Evolutionary conservation across 2,113 vertebrate genomes (phyloP).

Genomic region (Nibea coibor): DNA sequence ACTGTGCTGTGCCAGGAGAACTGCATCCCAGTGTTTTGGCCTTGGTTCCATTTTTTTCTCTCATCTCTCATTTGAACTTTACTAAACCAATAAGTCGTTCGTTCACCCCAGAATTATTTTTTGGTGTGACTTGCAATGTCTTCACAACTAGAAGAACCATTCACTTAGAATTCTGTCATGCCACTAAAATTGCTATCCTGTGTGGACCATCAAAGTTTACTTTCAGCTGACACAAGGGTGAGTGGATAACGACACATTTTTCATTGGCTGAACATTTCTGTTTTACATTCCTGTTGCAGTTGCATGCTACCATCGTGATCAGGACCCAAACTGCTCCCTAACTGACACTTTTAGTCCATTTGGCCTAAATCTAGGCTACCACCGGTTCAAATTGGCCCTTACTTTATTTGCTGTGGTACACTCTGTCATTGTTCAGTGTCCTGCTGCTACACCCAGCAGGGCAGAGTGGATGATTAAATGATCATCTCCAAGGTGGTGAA

Average conservation of each 20-base stretch:
- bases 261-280: constrained; percentile 1
- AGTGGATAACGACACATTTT: background rate
- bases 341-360: constrained; percentile 38
- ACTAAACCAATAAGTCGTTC: constrained; percentile 18
- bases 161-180: constrained; percentile 10
- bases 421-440: constrained; percentile 52
- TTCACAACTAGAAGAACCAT: background rate
- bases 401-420: constrained; percentile 25
- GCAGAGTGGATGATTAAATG: constrained; percentile 69
- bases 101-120: background rate
- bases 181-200: background rate
- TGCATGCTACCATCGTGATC: background rate
- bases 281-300: background rate
- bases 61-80: constrained; percentile 33
- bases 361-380: constrained; percentile 24
- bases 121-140: too few relatives aligned
- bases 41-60: background rate
- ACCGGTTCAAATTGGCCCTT: constrained; percentile 32
- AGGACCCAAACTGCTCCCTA: constrained; percentile 9
- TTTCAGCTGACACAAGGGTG: background rate
- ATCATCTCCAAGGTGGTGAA: constrained; percentile 61
- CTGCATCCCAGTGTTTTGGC: constrained; percentile 36
- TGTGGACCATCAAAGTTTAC: background rate
- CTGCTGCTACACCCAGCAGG: constrained; percentile 55
- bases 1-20: constrained; percentile 40